phyloP scores from a whole-genome alignment of 1,140 invertebrate species.

The Megalopta genalis region DNA sequence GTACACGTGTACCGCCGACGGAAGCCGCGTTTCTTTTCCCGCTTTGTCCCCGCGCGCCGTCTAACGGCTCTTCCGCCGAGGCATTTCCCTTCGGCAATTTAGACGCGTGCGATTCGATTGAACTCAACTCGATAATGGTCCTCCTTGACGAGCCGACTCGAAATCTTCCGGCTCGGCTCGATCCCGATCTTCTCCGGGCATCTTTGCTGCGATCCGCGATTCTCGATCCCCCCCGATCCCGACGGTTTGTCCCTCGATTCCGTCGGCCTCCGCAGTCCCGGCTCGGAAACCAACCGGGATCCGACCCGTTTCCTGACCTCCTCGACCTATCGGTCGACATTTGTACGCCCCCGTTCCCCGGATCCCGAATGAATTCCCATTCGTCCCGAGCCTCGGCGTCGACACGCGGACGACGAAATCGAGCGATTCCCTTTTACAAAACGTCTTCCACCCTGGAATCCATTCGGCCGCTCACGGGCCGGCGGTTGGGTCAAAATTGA shows the following conservation, averaged over 20 bases:
- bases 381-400: neutral
- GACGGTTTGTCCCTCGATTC: too few species aligned
- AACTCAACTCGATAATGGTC: slow-evolving; percentile 64
- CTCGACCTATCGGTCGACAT: neutral
- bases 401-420: neutral
- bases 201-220: slow-evolving; percentile 8
- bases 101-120: slow-evolving; percentile 63
- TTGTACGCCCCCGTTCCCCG: neutral
- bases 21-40: slow-evolving; percentile 31
- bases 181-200: too few species aligned
- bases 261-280: too few species aligned
- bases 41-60: too few species aligned
- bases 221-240: too few species aligned
- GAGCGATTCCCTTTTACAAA: neutral
- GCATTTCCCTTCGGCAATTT: slow-evolving; percentile 61
- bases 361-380: neutral
- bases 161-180: slow-evolving; percentile 33
- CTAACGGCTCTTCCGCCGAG: slow-evolving; percentile 50
- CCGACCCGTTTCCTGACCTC: neutral
- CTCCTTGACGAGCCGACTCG: slow-evolving; percentile 40
- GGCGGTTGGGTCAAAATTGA: too few species aligned
- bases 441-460: too few species aligned
- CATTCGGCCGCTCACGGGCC: too few species aligned
- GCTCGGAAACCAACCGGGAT: too few species aligned
- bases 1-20: slow-evolving; percentile 24